Percentiles rank a stretch among this genome's conserved stretches.
phyloP scores from a whole-genome alignment of 2,888 invertebrate species.

The Cheilosia impressa region DNA sequence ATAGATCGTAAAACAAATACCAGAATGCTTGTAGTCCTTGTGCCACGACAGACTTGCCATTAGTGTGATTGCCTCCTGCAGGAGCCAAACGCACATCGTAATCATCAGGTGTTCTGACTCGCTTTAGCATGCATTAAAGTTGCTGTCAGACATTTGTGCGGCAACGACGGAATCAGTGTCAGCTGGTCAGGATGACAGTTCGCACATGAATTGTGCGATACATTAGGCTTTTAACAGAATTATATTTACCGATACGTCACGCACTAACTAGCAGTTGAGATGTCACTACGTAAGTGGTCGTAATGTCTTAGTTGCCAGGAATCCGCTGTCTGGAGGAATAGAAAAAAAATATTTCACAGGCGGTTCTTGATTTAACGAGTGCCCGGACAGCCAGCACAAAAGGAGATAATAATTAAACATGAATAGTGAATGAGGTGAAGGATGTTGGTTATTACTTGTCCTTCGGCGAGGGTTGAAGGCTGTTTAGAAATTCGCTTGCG shows the following conservation, averaged over 20 bases:
- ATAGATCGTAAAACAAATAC: slow-evolving; percentile 61
- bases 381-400: slow-evolving; percentile 5
- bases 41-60: slow-evolving; percentile 36
- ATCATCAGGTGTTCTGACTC: slow-evolving; percentile 68
- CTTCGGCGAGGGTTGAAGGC: background rate
- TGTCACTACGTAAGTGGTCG: slow-evolving; percentile 23
- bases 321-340: background rate
- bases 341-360: slow-evolving; percentile 25
- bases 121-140: slow-evolving; percentile 40
- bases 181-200: slow-evolving; percentile 35
- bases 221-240: slow-evolving; percentile 58
- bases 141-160: slow-evolving; percentile 11
- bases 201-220: slow-evolving; percentile 16
- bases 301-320: slow-evolving; percentile 19
- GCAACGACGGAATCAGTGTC: slow-evolving; percentile 16
- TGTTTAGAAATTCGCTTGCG: slow-evolving; percentile 10
- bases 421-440: slow-evolving; percentile 37
- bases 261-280: slow-evolving; percentile 23
- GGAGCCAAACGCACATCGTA: slow-evolving; percentile 15
- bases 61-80: slow-evolving; percentile 58
- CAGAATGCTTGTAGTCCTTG: slow-evolving; percentile 14
- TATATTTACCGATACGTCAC: slow-evolving; percentile 38
- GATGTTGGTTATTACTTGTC: background rate
- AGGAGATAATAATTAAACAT: slow-evolving; percentile 38
- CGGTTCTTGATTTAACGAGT: slow-evolving; percentile 16